Evolutionary conservation across 1,140 invertebrate genomes (phyloP), one percentile per base, ranked within the genome.

Genomic region (Oedothorax gibbosus): DNA sequence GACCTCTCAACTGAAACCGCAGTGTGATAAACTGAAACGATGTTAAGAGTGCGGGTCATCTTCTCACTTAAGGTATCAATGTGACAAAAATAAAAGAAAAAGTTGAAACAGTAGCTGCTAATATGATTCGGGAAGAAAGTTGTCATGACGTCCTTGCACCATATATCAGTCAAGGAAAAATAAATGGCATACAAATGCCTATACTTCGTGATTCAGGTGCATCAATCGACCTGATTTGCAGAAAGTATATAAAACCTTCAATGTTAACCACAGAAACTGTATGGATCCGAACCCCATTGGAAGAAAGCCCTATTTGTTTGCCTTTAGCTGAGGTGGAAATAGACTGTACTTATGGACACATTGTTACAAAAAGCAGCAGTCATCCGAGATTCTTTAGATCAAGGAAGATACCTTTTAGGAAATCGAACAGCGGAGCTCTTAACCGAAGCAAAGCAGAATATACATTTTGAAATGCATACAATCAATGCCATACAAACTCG

Each of bases 261-360:
- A 50, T 15, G 64, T 68, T 68, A 20, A 66, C 12, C 3, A 51
- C 51, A 10, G 51, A 80, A 35, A 10, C 20, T 49, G 65, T 80
- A 12, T 68, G 77, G 65, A 20, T 80, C 14, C 64, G 35, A 68
- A 18, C 66, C 10, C 35, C 77, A 3, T 80, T 68, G 6, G 21
- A 35, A 7, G 50, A 15, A 2, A 7, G 10, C 2, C 49, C 56
- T 11, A 35, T 49, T 0, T 80, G 18, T 11, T 18, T 69, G 35
- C 51, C 65, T 8, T 68, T 80, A 15, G 53, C 65, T 54, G 10
- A n/a, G 7, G 65, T 50, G 21, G n/a, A 68, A 49, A 14, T 8
- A 50, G 12, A 20, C n/a, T n/a, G 65, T 9, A 14, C 15, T n/a
- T 68, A 68, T 21, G 0, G 77, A 12, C 35, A 68, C 3, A 11